A percentile compares a stretch with the other conserved stretches of the same genome.
These are phyloP conservation scores for Microcebus tavaratra DNA, from an alignment of 2,113 vertebrate genomes.

Conservation along the genomic window DNA sequence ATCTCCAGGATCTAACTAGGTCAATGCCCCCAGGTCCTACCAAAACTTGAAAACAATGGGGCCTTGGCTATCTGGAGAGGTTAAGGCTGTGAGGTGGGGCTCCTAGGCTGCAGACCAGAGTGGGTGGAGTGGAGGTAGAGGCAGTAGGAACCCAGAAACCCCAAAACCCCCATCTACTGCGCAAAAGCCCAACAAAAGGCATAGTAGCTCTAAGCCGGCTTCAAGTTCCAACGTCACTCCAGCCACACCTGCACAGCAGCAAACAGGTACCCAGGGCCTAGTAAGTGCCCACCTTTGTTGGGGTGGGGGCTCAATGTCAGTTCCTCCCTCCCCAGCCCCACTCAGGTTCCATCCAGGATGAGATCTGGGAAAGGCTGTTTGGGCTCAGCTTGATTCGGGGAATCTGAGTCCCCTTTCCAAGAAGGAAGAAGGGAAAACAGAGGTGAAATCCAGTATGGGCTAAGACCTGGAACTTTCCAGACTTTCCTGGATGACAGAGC, in stretches of 20 bases:
- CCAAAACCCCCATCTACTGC: background rate
- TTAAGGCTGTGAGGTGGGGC: background rate
- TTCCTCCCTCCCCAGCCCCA: background rate
- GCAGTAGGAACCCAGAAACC: background rate
- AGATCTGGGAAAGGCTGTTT: background rate
- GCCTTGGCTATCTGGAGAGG: background rate
- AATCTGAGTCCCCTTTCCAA: constrained; percentile 54
- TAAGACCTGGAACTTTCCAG: constrained; percentile 72
- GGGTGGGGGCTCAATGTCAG: background rate
- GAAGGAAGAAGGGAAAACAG: constrained; percentile 70
- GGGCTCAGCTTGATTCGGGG: constrained; percentile 15
- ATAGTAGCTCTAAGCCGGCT: background rate
- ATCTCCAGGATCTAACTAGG: background rate
- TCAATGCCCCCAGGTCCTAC: background rate
- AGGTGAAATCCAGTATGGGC: constrained; percentile 76
- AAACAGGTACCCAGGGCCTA: background rate
- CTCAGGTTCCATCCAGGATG: background rate
- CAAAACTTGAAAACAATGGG: background rate
- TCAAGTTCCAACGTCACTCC: background rate
- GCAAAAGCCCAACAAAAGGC: background rate
- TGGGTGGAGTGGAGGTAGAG: background rate
- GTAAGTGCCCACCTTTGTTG: background rate
- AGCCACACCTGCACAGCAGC: background rate
- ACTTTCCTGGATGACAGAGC: constrained; percentile 44
- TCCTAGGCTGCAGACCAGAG: background rate